phyloP scores from a whole-genome alignment of 2,888 invertebrate species.

The Dorcus hopei region DNA sequence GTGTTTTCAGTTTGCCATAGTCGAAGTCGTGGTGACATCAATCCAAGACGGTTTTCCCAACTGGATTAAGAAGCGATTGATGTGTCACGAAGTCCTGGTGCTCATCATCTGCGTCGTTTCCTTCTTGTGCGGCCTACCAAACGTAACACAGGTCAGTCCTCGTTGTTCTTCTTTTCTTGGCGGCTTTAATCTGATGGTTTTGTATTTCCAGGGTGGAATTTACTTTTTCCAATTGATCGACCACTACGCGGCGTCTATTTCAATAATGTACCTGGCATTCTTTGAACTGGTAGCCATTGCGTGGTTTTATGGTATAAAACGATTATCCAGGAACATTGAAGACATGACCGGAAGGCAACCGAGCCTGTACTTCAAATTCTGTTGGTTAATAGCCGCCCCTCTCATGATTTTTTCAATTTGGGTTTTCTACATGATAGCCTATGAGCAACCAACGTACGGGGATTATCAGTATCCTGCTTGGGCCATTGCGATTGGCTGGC shows the following conservation, averaged over 20 bases:
- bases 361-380: conserved; percentile 76
- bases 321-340: conserved; percentile 77
- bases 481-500: conserved; percentile 86
- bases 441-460: conserved; percentile 80
- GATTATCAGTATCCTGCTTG: conserved; percentile 76
- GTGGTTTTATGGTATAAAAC: conserved; percentile 86
- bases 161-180: no score
- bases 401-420: conserved; percentile 78
- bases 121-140: conserved; percentile 81
- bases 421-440: conserved; percentile 86
- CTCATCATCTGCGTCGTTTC: conserved; percentile 80
- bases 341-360: conserved; percentile 86
- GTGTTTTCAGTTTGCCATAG: conserved; percentile 80
- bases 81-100: conserved; percentile 84
- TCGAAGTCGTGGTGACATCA: conserved; percentile 91
- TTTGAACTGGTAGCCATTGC: conserved; percentile 89
- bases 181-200: conserved; percentile 22
- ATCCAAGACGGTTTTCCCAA: conserved; percentile 90
- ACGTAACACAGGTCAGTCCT: conserved; percentile 70
- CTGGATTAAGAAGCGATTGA: conserved; percentile 77
- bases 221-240: conserved; percentile 91
- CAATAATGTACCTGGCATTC: conserved; percentile 88
- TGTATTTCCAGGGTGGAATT: conserved; percentile 70
- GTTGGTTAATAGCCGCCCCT: conserved; percentile 82
- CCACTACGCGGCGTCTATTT: conserved; percentile 88